phyloP scores from a whole-genome alignment of 1,140 invertebrate genomes.

The Nautilus pompilius region DNA sequence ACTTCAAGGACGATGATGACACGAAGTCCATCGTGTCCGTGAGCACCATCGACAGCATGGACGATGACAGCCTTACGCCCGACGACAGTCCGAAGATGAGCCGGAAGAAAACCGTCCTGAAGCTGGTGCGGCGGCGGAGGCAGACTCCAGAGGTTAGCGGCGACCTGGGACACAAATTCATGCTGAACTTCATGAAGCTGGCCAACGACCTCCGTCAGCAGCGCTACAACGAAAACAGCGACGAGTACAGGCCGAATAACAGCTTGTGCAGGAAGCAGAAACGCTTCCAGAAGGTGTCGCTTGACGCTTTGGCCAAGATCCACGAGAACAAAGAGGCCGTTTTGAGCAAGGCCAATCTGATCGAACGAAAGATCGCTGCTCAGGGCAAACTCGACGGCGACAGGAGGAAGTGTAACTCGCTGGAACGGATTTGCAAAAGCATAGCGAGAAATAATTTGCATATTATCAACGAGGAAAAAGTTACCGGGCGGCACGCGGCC shows the following conservation, averaged over 20 bases:
- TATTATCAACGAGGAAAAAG: too few species aligned
- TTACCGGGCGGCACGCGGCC: too few species aligned
- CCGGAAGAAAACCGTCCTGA: constrained; percentile 30
- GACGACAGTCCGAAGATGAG: constrained; percentile 38
- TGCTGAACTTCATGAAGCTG: constrained; percentile 38
- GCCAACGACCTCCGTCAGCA: constrained; percentile 38
- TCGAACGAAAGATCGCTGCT: too few species aligned
- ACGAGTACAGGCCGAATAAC: neutral
- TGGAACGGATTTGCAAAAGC: too few species aligned
- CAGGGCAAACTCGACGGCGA: too few species aligned
- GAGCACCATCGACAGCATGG: constrained; percentile 26
- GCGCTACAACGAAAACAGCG: constrained; percentile 10
- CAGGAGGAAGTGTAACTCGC: too few species aligned
- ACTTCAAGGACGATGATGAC: constrained; percentile 41
- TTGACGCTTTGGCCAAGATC: neutral
- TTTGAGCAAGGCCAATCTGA: neutral
- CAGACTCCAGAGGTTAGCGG: constrained; percentile 14
- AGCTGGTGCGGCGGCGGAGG: constrained; percentile 17
- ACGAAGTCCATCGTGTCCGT: constrained; percentile 24
- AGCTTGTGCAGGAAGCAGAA: neutral
- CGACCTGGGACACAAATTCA: constrained; percentile 33
- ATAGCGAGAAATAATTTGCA: too few species aligned
- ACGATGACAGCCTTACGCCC: constrained; percentile 34
- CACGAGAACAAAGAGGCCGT: neutral
- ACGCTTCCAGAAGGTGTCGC: neutral